A percentile compares a stretch with the other conserved stretches of the same genome.
These are phyloP conservation scores for Protobothrops flavoviridis DNA, from an alignment of 2,113 vertebrate genomes.

Conservation along the genomic window DNA sequence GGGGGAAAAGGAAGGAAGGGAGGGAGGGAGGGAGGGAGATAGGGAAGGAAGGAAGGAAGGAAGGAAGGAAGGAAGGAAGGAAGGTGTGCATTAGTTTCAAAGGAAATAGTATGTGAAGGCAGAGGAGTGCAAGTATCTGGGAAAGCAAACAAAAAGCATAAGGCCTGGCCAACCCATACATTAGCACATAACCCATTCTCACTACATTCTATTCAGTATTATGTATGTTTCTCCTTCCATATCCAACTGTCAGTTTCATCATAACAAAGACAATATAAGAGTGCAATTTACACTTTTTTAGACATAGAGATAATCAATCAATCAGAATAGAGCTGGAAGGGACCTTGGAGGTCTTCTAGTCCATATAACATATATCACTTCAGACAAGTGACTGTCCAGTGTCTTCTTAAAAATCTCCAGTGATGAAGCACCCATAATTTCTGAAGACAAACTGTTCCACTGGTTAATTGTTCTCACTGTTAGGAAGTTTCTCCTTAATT, in stretches of 20 bases:
- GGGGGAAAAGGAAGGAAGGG: neutral
- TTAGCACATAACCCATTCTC: too few species aligned
- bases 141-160: neutral
- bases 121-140: neutral
- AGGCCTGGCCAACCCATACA: neutral
- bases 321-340: too few species aligned
- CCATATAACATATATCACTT: too few species aligned
- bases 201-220: neutral
- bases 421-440: too few species aligned
- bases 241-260: neutral
- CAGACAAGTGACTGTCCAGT: too few species aligned
- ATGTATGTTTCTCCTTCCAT: neutral
- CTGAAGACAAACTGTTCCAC: too few species aligned
- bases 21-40: neutral
- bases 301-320: neutral
- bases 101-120: neutral
- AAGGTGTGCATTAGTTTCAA: neutral
- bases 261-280: neutral
- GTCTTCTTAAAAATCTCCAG: too few species aligned
- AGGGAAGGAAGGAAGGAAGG: neutral
- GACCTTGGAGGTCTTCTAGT: too few species aligned
- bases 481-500: too few species aligned
- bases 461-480: too few species aligned
- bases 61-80: neutral
- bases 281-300: neutral